Base-by-base conservation (phyloP, 2,888 invertebrate genomes). In the Cybosia mesomella region DNA sequence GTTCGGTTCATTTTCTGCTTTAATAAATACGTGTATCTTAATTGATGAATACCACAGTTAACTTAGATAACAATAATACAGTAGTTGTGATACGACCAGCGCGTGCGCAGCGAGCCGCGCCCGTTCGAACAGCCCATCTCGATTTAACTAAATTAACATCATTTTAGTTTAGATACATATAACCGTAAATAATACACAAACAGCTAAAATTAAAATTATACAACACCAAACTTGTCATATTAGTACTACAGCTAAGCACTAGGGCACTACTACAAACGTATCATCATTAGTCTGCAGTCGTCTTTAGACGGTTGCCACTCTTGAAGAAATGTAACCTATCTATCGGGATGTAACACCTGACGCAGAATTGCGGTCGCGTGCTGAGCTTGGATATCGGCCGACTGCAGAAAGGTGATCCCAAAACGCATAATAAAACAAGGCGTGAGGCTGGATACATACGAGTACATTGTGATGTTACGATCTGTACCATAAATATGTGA, bases 181-280 rank as follows among this genome's bases (percentile, higher is more conserved):
- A 75, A 85, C 75, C 70, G 81, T 77, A 82, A 83, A 84, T 82
- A 78, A 86, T 84, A 87, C 83, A 85, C 81, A 82, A 85, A 82
- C 76, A 82, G 68, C 80, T 84, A 84, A 84, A 73, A 85, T 86
- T 77, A 81, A 87, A 90, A 90, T 88, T 84, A 88, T 88, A 89
- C 87, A 91, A 90, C 87, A 88, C 84, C 81, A 80, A 85, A 82
- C 79, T 82, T 77, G 76, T 73, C 78, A 81, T 73, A 75, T 83
- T 81, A 85, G 82, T 86, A 84, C 76, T 84, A 81, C 67, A 54
- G 71, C 77, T 81, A 83, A 79, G 79, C 83, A 80, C 79, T 59
- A 49, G 76, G 68, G 66, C n/a, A 75, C 77, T 74, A 63, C 43
- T 73, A 72, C 70, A 72, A 68, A 66, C 55, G 55, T 76, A 58